Evolutionary conservation across 1,140 invertebrate species (phyloP).

Genomic region (Brachionus plicatilis): DNA sequence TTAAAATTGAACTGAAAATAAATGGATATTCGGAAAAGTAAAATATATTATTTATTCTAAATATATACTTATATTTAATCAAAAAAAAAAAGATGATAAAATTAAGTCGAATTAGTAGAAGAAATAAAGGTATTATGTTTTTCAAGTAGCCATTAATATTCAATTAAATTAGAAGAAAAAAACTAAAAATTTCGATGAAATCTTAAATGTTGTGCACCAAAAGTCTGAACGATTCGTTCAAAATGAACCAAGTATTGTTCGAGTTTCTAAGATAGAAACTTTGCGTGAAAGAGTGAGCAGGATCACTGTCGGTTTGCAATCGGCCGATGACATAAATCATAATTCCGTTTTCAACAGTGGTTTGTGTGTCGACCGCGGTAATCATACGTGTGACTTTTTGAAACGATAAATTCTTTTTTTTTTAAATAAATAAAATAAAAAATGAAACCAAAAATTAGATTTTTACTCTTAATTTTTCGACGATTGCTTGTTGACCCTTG

Average conservation of each 20-base stretch:
- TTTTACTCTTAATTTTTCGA: conserved; percentile 39
- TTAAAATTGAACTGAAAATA: too few species aligned
- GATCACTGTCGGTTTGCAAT: conserved; percentile 40
- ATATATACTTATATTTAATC: neutral
- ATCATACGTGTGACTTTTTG: conserved; percentile 22
- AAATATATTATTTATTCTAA: neutral
- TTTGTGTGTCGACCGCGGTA: conserved; percentile 24
- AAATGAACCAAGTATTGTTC: conserved; percentile 36
- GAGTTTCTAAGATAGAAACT: neutral
- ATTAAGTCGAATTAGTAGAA: neutral
- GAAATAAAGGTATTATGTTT: neutral
- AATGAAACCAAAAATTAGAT: neutral
- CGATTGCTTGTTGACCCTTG: conserved; percentile 27
- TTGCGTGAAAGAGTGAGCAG: conserved; percentile 38
- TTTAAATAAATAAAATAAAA: neutral
- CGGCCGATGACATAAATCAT: conserved; percentile 35
- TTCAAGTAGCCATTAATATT: neutral
- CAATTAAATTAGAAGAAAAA: neutral
- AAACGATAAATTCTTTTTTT: conserved; percentile 33
- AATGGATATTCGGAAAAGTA: neutral
- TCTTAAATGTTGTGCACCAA: conserved; percentile 37
- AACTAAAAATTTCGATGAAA: neutral
- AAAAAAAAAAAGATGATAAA: neutral
- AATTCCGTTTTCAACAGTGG: conserved; percentile 36
- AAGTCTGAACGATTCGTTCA: conserved; percentile 37